Evolutionary conservation across 2,113 vertebrate genomes (phyloP).

Genomic region (Xiphophorus couchianus): DNA sequence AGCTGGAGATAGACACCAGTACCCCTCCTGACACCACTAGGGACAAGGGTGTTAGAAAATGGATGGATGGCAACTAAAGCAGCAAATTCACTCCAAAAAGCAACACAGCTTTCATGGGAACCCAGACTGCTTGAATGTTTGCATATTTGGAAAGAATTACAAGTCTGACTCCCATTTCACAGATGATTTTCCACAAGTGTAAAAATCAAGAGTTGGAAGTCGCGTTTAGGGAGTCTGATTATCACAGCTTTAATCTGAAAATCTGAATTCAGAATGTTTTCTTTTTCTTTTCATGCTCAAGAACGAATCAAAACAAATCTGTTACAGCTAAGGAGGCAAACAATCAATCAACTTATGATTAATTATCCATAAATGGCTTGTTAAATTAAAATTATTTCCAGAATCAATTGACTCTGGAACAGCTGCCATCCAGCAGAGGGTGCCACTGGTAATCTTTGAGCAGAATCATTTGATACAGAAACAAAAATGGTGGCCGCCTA

Average conservation of each 20-base stretch:
- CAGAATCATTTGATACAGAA: no score
- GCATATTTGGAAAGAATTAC: not conserved
- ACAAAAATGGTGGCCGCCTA: no score
- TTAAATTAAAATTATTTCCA: no score
- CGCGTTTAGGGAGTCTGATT: not conserved
- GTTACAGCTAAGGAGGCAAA: not conserved
- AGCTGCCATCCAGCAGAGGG: no score
- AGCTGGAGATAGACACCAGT: no score
- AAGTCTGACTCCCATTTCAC: conserved; percentile 15
- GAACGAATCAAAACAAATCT: conserved; percentile 10
- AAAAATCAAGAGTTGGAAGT: not conserved
- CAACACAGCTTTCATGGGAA: not conserved
- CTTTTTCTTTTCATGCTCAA: not conserved
- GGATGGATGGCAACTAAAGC: not conserved
- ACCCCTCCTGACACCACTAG: no score
- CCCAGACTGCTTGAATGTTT: not conserved
- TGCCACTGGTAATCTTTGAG: no score
- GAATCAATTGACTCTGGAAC: no score
- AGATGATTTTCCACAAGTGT: conserved; percentile 1
- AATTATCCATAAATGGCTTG: no score
- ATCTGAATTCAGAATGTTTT: conserved; percentile 4
- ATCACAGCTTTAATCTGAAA: not conserved
- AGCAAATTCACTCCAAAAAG: not conserved
- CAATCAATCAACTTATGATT: no score
- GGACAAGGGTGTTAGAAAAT: no score